phyloP scores from a whole-genome alignment of 2,888 invertebrate genomes.

The Athetis lepigone region DNA sequence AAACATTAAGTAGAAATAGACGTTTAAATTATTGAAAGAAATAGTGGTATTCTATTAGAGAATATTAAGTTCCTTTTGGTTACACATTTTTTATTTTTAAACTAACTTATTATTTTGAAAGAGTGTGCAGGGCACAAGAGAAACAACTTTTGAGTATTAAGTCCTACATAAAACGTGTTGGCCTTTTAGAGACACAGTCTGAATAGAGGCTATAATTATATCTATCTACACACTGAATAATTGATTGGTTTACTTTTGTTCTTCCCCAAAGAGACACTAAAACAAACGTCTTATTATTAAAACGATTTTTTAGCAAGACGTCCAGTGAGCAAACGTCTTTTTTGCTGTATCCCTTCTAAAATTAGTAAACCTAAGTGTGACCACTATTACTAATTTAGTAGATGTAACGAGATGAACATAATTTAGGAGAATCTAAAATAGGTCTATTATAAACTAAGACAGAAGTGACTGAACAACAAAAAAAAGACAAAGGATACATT shows the following conservation, averaged over 20 bases:
- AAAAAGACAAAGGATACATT: too few species aligned
- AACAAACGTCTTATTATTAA: not conserved
- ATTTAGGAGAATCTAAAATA: too few species aligned
- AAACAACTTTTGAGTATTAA: too few species aligned
- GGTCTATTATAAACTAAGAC: not conserved
- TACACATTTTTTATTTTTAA: not conserved
- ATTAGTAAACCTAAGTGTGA: not conserved
- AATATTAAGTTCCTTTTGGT: not conserved
- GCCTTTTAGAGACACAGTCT: too few species aligned
- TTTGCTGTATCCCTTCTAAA: not conserved
- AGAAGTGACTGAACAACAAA: too few species aligned
- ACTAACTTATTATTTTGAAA: not conserved
- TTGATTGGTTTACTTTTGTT: not conserved
- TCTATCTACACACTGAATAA: too few species aligned
- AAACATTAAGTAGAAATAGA: not conserved
- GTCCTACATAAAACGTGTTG: too few species aligned
- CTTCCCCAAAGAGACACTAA: not conserved
- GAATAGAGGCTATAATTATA: too few species aligned
- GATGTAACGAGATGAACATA: too few species aligned
- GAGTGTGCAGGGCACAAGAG: not conserved
- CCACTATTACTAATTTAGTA: not conserved
- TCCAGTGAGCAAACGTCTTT: too few species aligned
- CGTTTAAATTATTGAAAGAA: not conserved
- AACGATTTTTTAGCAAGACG: not conserved
- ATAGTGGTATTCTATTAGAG: not conserved